Conservation (phyloP, 2,888 invertebrate species). For the Pteria penguin region DNA sequence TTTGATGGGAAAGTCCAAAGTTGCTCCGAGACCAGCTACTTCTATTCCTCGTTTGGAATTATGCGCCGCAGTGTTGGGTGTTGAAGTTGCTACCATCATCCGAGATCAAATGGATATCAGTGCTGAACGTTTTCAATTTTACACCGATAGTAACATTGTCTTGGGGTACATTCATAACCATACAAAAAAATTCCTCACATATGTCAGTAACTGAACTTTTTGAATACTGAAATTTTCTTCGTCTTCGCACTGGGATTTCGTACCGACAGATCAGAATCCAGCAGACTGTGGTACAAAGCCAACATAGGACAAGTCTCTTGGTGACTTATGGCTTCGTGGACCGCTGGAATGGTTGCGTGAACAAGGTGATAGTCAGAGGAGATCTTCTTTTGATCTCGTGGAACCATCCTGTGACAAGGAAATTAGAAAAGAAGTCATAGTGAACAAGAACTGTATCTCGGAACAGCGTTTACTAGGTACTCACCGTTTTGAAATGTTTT, state of each 20-base stretch:
- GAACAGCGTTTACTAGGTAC: conserved; percentile 6
- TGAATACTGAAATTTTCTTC: too few species aligned
- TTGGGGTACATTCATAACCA: background rate
- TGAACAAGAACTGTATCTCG: background rate
- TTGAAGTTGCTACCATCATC: background rate
- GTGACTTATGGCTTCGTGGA: too few species aligned
- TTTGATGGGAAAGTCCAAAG: background rate
- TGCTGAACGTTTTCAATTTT: background rate
- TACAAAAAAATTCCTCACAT: too few species aligned
- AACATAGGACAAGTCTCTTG: too few species aligned
- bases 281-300: too few species aligned
- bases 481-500: conserved; percentile 40
- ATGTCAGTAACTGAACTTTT: too few species aligned
- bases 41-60: background rate
- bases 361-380: too few species aligned
- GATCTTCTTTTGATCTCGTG: conserved; percentile 25
- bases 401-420: conserved; percentile 30
- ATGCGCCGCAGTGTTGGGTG: background rate
- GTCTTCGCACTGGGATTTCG: too few species aligned
- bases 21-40: background rate
- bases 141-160: background rate
- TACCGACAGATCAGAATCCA: too few species aligned
- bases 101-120: background rate
- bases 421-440: conserved; percentile 20
- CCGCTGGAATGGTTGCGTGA: too few species aligned